These are phyloP conservation scores for Rousettus madagascariensis DNA, from an alignment of 2,797 vertebrate species.

Conservation along the genomic window DNA sequence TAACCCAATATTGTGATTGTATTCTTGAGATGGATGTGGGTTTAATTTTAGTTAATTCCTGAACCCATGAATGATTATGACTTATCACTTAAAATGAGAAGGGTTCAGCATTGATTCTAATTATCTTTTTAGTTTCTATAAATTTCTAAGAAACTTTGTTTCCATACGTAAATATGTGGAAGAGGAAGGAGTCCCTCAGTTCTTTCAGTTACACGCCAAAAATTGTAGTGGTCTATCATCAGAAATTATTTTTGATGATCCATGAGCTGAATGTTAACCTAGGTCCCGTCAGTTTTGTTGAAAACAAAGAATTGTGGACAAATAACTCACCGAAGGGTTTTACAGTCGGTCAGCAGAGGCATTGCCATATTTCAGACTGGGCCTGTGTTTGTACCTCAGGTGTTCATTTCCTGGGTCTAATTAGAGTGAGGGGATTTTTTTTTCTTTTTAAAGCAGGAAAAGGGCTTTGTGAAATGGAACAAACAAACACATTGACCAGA, in stretches of 20 bases:
- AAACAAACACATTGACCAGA: not conserved
- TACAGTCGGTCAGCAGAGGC: accelerated
- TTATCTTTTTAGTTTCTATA: not conserved
- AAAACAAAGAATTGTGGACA: not conserved
- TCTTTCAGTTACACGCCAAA: not conserved
- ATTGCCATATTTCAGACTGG: accelerated
- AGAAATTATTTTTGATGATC: not conserved
- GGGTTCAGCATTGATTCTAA: not conserved
- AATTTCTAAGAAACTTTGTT: not conserved
- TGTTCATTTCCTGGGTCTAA: accelerated
- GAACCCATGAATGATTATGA: not conserved
- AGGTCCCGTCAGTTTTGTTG: not conserved
- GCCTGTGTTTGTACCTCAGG: not conserved
- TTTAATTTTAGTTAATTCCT: not conserved
- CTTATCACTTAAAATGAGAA: accelerated
- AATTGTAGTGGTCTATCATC: not conserved
- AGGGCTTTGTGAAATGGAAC: not conserved
- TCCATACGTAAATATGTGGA: not conserved
- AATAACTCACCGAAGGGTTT: not conserved
- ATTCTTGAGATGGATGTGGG: not conserved
- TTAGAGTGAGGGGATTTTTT: not conserved
- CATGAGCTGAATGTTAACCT: not conserved
- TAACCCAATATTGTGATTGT: not conserved
- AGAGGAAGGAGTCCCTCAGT: not conserved
- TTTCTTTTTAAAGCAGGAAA: too few relatives aligned